Evolutionary conservation across 2,888 invertebrate species (phyloP).

Genomic region (Elmis aenea): DNA sequence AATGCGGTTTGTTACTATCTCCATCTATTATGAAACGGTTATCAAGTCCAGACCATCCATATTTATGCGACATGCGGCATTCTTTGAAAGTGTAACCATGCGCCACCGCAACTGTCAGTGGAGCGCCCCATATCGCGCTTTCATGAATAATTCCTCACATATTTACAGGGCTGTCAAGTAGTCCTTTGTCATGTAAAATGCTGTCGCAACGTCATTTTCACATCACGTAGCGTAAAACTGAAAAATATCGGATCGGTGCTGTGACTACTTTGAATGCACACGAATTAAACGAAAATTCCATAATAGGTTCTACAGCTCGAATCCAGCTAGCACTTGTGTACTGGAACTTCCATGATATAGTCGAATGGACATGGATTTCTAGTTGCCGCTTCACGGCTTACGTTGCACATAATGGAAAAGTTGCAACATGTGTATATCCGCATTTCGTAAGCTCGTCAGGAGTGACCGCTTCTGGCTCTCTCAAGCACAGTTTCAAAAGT

Average conservation of each 20-base stretch:
- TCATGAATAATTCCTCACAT: conserved; percentile 51
- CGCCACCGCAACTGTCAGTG: conserved; percentile 45
- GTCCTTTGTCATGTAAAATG: conserved; percentile 50
- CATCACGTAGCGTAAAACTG: conserved; percentile 43
- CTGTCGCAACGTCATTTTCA: conserved; percentile 49
- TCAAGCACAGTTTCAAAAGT: conserved; percentile 43
- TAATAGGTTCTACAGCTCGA: conserved; percentile 11
- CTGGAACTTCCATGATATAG: conserved; percentile 20
- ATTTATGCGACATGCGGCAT: conserved; percentile 42
- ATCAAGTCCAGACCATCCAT: conserved; percentile 25
- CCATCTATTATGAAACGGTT: conserved; percentile 7
- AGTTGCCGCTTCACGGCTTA: conserved; percentile 5
- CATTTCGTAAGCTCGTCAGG: too few species aligned
- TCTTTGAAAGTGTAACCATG: conserved; percentile 45
- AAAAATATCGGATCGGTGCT: conserved; percentile 38
- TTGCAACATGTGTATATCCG: too few species aligned
- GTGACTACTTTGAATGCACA: conserved; percentile 20
- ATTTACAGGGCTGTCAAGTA: conserved; percentile 49
- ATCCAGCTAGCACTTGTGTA: conserved; percentile 5
- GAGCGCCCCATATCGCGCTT: conserved; percentile 44
- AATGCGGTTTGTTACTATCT: too few species aligned
- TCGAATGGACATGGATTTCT: conserved; percentile 19
- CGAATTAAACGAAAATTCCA: conserved; percentile 29
- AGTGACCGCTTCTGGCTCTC: too few species aligned
- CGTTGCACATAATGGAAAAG: too few species aligned